Conservation (phyloP, 1,140 invertebrate genomes). For the Trichogramma pretiosum region DNA sequence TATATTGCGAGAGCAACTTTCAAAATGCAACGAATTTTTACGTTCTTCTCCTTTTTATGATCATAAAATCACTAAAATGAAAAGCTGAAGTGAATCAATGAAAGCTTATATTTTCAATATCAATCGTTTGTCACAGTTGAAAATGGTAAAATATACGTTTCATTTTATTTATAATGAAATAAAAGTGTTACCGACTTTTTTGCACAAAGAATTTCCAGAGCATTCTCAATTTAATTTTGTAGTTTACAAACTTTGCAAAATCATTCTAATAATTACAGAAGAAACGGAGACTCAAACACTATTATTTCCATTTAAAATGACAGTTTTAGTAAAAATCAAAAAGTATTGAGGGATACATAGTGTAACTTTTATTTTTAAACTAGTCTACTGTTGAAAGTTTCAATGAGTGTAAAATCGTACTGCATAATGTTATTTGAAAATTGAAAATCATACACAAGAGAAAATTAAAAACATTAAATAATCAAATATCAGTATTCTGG, state of each 20-base stretch:
- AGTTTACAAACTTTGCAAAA: constrained; percentile 5
- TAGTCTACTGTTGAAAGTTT: not conserved
- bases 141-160: too few species aligned
- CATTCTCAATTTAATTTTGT: constrained; percentile 9
- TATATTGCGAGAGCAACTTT: constrained; percentile 14
- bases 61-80: too few species aligned
- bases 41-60: constrained; percentile 13
- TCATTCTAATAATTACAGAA: too few species aligned
- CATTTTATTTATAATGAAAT: too few species aligned
- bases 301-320: too few species aligned
- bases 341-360: constrained; percentile 3
- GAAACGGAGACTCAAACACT: too few species aligned
- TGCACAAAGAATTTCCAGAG: too few species aligned
- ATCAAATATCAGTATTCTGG: constrained; percentile 32
- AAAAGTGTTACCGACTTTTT: too few species aligned
- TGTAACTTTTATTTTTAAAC: not conserved
- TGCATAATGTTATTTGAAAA: not conserved
- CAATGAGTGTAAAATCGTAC: not conserved
- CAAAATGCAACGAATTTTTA: constrained; percentile 35
- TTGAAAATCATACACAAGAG: not conserved
- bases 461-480: not conserved
- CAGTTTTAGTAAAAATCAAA: not conserved
- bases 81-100: too few species aligned
- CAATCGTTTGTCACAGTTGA: too few species aligned
- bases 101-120: too few species aligned